Evolutionary conservation across 2,113 vertebrate genomes (phyloP), one percentile per base, ranked within the genome.

Genomic region (Catagonus wagneri): DNA sequence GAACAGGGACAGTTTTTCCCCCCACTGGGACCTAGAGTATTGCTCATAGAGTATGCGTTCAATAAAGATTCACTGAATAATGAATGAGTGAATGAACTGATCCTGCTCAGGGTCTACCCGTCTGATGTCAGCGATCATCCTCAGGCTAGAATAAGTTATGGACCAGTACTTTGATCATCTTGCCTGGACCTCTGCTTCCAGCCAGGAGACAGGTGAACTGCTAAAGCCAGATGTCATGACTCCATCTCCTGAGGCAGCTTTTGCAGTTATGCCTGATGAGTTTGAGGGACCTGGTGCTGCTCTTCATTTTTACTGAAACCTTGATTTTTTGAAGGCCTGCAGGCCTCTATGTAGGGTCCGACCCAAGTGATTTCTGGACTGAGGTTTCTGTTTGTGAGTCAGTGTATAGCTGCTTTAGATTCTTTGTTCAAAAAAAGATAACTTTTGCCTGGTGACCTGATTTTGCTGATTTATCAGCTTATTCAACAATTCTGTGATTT

Each of bases 401-500:
- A 94, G 91, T 61, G 12, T 83, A 88, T 74, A 75, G 39, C 32
- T 56, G 58, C 58, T 68, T 90, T 87, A 29, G 22, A 54, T 44
- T 32, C 36, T 98, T 94, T 93, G 54, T 85, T 81, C 10, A 44
- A 84, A 72, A 89, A 93, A 68, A 83, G 74, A 80, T 71, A 54
- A 68, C 44, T 94, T 89, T 88, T 97, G 54, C 34, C 69, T 68
- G 15, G 36, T 69, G 90, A 88, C 85, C 61, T 84, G 60, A 94
- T 94, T 96, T 91, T 83, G 29, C 84, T 44, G 44, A 44, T 44
- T 96, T 95, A 84, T 89, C 89, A 79, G 90, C n/a, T 56, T 95
- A 96, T 95, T 89, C 72, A 97, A 95, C 91, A 91, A 89, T 85
- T 94, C 39, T 75, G 68, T 93, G 75, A 93, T 95, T 96, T 96